Conservation (phyloP, 2,888 invertebrate species). For the Machimus rusticus region DNA sequence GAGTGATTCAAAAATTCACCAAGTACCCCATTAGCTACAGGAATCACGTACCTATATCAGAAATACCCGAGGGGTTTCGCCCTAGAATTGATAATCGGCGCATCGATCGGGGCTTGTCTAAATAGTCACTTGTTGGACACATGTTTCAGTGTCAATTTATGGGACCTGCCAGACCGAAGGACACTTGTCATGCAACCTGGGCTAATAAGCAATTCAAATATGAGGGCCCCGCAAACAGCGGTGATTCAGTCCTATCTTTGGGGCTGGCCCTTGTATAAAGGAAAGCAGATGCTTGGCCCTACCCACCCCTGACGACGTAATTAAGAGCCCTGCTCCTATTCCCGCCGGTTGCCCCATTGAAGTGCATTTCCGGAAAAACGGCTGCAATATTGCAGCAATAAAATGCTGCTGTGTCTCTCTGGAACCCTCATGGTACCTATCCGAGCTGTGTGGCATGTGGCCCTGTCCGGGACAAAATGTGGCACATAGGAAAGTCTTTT, state of each 20-base stretch:
- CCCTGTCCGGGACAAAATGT: not conserved
- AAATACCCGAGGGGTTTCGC: not conserved
- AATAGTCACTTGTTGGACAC: constrained; percentile 26
- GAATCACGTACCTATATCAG: not conserved
- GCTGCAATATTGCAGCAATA: constrained; percentile 20
- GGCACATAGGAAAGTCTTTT: not conserved
- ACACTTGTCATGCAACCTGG: not conserved
- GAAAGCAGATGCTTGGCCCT: not conserved
- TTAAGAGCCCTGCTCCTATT: not conserved
- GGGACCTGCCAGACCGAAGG: not conserved
- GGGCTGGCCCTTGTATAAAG: not conserved
- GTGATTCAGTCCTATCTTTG: not conserved
- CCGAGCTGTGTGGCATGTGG: not conserved
- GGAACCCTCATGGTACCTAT: not conserved
- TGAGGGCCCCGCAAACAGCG: not conserved
- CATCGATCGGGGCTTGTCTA: constrained; percentile 2
- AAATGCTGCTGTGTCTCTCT: not conserved
- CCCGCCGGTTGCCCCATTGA: not conserved
- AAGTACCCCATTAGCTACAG: not conserved
- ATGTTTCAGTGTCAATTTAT: constrained; percentile 30
- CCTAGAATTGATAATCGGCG: not conserved
- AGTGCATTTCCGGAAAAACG: constrained; percentile 33
- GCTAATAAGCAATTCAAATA: constrained; percentile 33
- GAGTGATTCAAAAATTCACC: not conserved
- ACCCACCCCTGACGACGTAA: not conserved